Evolutionary conservation across 2,797 vertebrate genomes (phyloP).

Genomic region (Aplochiton taeniatus): DNA sequence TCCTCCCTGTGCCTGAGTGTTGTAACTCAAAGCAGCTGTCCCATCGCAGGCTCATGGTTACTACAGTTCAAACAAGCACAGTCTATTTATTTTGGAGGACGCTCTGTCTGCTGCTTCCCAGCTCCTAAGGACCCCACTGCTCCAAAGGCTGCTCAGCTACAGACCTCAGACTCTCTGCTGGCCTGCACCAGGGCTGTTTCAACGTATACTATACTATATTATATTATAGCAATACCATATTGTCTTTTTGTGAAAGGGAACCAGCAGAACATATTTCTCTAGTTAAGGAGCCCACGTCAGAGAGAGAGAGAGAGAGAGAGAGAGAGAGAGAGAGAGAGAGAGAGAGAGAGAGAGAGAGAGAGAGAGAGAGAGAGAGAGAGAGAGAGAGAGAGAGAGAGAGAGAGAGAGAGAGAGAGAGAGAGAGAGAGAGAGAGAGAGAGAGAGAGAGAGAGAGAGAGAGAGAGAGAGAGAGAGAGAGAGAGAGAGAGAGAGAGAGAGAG

Average conservation of each 20-base stretch:
- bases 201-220: too few relatives aligned
- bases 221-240: too few relatives aligned
- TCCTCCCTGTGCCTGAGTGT: slow-evolving; percentile 43
- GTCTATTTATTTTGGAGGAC: background rate
- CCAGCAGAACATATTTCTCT: too few relatives aligned
- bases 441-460: background rate
- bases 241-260: too few relatives aligned
- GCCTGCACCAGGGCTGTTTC: too few relatives aligned
- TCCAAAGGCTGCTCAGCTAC: background rate
- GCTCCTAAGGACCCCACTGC: background rate
- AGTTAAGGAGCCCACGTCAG: too few relatives aligned
- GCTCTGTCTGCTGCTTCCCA: background rate
- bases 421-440: background rate
- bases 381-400: background rate
- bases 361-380: background rate
- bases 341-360: background rate
- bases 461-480: background rate
- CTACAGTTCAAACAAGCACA: slow-evolving; percentile 57
- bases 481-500: background rate
- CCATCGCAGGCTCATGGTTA: slow-evolving; percentile 68
- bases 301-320: too few relatives aligned
- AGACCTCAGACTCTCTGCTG: background rate
- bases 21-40: slow-evolving; percentile 81
- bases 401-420: background rate
- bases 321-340: slow-evolving; percentile 10